Base-by-base conservation (phyloP, 2,888 invertebrate genomes). In the Melanotus villosus region DNA sequence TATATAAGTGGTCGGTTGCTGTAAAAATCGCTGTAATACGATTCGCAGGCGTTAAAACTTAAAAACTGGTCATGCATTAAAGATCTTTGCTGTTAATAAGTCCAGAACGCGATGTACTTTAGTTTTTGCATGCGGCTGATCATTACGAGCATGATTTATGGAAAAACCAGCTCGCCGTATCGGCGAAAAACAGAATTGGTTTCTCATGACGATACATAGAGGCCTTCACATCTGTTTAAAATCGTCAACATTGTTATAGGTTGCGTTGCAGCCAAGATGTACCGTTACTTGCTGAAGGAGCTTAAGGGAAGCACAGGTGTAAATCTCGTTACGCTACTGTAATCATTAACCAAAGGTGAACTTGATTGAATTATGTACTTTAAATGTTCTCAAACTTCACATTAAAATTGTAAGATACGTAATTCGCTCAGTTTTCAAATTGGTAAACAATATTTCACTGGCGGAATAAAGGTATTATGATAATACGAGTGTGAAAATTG, bases 1-100 rank as follows among this genome's bases (percentile, higher is more conserved):
- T 2, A 23, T 23, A 21, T 7, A 50, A 50, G 43, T 18, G 43
- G 43, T 18, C 43, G 43, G n/a, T 34, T 12, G n/a, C 7, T 5
- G 41, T 23, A 47, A 47, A 23, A 47, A 21, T 47, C 12, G 12
- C 21, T 21, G 19, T 60, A 60, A 60, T 19, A 19, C 32, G 45
- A 32, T 47, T 45, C 47, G 18, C 21, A 30, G 54, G 63, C 63
- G 63, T 63, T 54, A 63, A 54, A 54, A 26, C 21, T 30, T 60
- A 63, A 63, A 63, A 63, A 63, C 54, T 52, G 30, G 52, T 54
- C 63, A 52, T 54, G 63, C 63, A 63, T 52, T 41, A 52, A 63
- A 38, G 41, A 63, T 63, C 41, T 16, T 63, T 26, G 63, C 41
- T 41, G 54, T 41, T 63, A 63, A 54, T 54, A 62, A 47, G 63